Percentiles rank a stretch among this genome's conserved stretches.
Evolutionary conservation across 2,888 invertebrate genomes (phyloP).

Genomic region (Baccha elongata): DNA sequence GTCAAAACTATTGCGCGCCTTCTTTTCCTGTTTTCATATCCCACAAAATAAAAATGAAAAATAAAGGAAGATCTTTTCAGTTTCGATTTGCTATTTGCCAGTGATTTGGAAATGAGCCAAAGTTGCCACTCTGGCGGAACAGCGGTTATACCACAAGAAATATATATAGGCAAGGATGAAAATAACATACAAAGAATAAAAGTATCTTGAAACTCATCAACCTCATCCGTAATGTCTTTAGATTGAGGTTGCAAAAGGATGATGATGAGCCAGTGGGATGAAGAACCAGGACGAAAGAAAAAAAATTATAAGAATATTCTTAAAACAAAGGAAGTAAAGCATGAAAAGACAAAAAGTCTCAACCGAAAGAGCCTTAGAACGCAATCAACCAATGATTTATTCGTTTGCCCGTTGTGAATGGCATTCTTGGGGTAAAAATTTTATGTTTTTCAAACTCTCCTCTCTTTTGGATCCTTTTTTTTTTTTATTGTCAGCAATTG

Average conservation of each 20-base stretch:
- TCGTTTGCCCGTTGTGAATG: conserved; percentile 62
- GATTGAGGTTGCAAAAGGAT: conserved; percentile 52
- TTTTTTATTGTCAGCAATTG: conserved; percentile 1
- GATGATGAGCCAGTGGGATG: conserved; percentile 51
- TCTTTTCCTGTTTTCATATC: conserved; percentile 51
- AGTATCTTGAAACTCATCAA: conserved; percentile 41
- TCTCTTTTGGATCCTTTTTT: background rate
- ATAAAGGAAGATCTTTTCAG: conserved; percentile 38
- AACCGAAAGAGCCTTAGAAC: conserved; percentile 39
- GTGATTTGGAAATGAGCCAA: conserved; percentile 73
- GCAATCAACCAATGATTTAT: conserved; percentile 69
- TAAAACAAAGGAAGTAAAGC: conserved; percentile 53
- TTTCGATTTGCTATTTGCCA: conserved; percentile 69
- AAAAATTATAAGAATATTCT: conserved; percentile 17
- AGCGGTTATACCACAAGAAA: conserved; percentile 50
- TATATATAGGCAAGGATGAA: conserved; percentile 33
- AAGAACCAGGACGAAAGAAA: conserved; percentile 15
- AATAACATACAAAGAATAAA: conserved; percentile 16
- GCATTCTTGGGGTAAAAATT: conserved; percentile 43
- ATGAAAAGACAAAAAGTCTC: conserved; percentile 26
- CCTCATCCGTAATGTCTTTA: conserved; percentile 58
- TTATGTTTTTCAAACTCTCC: conserved; percentile 16
- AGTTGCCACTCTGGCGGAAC: conserved; percentile 59
- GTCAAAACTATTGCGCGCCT: conserved; percentile 57
- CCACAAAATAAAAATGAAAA: conserved; percentile 2